Evolutionary conservation across 2,797 vertebrate genomes (phyloP).

Genomic region (Eulemur rubriventer): DNA sequence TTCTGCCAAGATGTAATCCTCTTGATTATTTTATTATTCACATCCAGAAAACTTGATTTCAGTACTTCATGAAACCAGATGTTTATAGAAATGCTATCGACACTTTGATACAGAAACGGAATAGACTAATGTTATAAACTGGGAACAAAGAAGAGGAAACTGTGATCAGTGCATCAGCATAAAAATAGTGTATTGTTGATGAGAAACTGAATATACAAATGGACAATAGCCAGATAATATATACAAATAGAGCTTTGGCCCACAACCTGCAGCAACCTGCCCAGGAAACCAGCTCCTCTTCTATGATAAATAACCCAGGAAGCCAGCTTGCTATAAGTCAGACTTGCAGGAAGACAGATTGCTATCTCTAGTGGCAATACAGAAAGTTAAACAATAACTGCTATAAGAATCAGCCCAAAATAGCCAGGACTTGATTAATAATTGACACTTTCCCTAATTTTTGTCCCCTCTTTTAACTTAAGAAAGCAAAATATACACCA

Average conservation of each 20-base stretch:
- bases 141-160: neutral
- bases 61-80: neutral
- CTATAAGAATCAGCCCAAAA: neutral
- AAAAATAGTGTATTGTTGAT: neutral
- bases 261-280: neutral
- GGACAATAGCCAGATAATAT: neutral
- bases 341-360: neutral
- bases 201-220: neutral
- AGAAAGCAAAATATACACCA: neutral
- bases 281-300: neutral
- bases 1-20: neutral
- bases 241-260: neutral
- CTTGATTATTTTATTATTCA: conserved; percentile 13
- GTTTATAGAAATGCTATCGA: neutral
- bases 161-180: neutral
- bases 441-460: neutral
- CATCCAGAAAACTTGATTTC: conserved; percentile 22
- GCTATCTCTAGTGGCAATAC: neutral
- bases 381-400: neutral
- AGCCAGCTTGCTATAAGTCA: neutral
- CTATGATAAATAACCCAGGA: neutral
- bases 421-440: neutral
- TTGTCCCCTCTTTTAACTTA: neutral
- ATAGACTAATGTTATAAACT: neutral
- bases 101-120: conserved; percentile 23